These are phyloP conservation scores for Sylvilagus floridanus DNA, from an alignment of 2,797 vertebrate species.

Conservation along the genomic window DNA sequence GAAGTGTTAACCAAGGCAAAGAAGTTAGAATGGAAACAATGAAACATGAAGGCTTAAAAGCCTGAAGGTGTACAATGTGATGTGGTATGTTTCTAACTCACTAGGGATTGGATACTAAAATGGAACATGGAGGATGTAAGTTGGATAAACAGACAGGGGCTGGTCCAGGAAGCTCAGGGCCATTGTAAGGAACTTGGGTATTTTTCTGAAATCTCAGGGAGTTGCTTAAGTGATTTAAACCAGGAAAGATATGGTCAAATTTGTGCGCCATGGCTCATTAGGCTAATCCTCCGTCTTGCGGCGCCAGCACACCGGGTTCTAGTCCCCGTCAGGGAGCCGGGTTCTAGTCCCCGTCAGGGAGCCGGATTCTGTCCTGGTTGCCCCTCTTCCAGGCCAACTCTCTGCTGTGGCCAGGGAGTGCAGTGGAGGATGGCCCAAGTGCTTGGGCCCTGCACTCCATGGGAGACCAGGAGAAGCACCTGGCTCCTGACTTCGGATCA, in stretches of 20 bases:
- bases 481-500: no score
- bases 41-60: background rate
- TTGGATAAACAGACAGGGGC: background rate
- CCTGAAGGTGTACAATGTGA: background rate
- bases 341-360: no score
- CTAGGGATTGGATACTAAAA: background rate
- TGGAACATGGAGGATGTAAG: background rate
- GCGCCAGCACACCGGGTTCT: no score
- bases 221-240: background rate
- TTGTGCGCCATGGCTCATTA: no score
- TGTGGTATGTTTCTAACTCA: background rate
- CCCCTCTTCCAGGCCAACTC: no score
- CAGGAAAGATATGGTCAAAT: background rate
- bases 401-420: no score
- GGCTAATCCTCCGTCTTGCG: no score
- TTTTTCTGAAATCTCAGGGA: background rate
- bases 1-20: background rate
- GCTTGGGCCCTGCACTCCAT: no score
- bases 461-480: no score
- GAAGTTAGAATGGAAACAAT: background rate
- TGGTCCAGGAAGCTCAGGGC: background rate
- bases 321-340: no score
- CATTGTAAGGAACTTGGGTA: background rate
- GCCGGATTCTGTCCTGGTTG: no score
- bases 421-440: no score